Evolutionary conservation across 2,113 vertebrate genomes (phyloP).

Genomic region (Pipra filicauda): DNA sequence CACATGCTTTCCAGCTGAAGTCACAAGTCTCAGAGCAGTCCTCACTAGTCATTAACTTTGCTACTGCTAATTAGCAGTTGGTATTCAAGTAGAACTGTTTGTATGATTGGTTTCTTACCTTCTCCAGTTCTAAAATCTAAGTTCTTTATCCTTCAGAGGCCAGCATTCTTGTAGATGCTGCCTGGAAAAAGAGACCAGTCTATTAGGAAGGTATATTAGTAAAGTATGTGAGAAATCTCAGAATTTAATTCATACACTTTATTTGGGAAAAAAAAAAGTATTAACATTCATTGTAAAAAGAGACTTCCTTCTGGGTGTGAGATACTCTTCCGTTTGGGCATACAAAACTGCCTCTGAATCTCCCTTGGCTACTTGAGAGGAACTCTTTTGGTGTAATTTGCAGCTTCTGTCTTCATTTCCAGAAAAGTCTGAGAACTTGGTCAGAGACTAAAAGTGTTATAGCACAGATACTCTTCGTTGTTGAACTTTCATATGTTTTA

Average conservation of each 20-base stretch:
- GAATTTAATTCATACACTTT: not conserved
- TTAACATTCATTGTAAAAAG: not conserved
- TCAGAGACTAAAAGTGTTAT: not conserved
- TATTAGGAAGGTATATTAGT: not conserved
- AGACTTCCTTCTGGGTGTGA: not conserved
- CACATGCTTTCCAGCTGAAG: not conserved
- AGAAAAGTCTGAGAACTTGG: not conserved
- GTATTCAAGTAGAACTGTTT: not conserved
- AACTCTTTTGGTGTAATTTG: not conserved
- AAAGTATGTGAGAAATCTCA: not conserved
- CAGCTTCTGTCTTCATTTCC: not conserved
- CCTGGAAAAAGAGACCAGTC: not conserved
- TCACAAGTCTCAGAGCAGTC: not conserved
- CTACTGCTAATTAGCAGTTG: not conserved
- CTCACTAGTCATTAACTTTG: not conserved
- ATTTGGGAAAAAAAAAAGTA: not conserved
- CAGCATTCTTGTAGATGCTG: not conserved
- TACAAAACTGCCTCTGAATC: not conserved
- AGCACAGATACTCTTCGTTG: not conserved
- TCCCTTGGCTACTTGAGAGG: not conserved
- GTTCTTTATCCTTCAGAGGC: not conserved
- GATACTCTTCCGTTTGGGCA: not conserved
- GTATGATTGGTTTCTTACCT: not conserved
- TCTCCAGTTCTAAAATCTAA: not conserved
- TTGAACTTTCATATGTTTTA: not conserved